Evolutionary conservation across 2,113 vertebrate genomes (phyloP), one percentile per base, ranked within the genome.

Genomic region (Centropus unirufus): DNA sequence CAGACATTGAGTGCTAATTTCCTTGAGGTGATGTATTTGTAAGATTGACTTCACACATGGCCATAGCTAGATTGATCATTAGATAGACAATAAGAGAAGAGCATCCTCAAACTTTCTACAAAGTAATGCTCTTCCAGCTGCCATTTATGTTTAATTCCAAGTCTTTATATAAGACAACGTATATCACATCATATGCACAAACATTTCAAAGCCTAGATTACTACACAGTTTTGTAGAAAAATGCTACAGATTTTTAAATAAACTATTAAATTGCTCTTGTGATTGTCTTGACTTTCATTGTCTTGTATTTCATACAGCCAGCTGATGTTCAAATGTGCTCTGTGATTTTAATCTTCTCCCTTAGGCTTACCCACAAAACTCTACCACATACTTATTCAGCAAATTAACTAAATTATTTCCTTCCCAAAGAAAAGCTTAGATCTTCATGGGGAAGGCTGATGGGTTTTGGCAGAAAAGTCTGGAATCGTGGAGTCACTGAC

Each of bases 341-440:
- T 84, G 82, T 69, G 77, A 96, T 96, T 96, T 95, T 83, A 87
- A 89, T 96, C 92, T 95, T 90, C 73, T 92, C 89, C 94, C 91
- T 92, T 90, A 94, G 95, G 95, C 92, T 94, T 96, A 92, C 67
- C 95, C 96, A 95, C 88, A 97, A 94, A 97, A 95, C 19, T 89
- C 88, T 69, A 90, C 90, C 83, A 91, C 81, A 94, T 82, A 95
- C 89, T 96, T 93, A 95, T 96, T 94, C 95, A 93, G 87, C 88
- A 97, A 95, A 96, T 97, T 93, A 95, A 77, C 83, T 89, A 95
- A 97, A 95, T 97, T 96, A 96, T 94, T 94, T 97, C 68, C 90
- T 96, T 94, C 93, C 94, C 47, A 0, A 95, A 93, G 57, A 78
- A 96, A 95, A 93, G 80, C 86, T 97, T 90, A 97, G 90, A 96